Evolutionary conservation across 1,140 invertebrate species (phyloP).

Genomic region (Zophobas atratus): DNA sequence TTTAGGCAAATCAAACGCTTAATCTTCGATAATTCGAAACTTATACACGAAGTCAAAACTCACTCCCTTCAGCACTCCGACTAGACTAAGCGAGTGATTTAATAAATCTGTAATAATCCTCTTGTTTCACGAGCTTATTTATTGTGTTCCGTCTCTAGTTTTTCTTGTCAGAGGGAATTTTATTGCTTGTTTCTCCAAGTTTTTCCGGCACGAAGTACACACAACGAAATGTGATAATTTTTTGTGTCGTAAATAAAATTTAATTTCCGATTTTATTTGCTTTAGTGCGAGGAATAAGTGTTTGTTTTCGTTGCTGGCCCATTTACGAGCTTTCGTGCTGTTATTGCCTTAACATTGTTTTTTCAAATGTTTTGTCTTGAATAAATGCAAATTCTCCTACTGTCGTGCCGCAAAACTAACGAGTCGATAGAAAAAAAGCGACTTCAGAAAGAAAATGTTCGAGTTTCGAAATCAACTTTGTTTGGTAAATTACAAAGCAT

Average conservation of each 20-base stretch:
- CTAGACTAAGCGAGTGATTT: constrained; percentile 10
- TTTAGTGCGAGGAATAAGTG: not conserved
- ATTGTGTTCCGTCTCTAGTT: constrained; percentile 9
- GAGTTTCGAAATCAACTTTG: too few relatives aligned
- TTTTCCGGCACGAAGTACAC: not conserved
- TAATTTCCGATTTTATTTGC: constrained; percentile 4
- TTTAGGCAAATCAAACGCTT: too few relatives aligned
- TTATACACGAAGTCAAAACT: not conserved
- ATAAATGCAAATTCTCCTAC: too few relatives aligned
- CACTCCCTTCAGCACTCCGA: not conserved
- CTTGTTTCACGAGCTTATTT: constrained; percentile 13
- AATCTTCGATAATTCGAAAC: too few relatives aligned
- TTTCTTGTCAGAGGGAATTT: not conserved
- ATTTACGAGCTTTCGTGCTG: too few relatives aligned
- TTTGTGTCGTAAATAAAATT: not conserved
- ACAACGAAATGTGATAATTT: not conserved
- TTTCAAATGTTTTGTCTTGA: too few relatives aligned
- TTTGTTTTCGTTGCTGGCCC: too few relatives aligned
- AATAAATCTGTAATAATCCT: constrained; percentile 19
- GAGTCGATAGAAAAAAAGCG: too few relatives aligned
- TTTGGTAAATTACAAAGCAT: too few relatives aligned
- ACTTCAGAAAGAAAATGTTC: too few relatives aligned
- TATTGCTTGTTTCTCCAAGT: constrained; percentile 9
- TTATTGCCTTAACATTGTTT: too few relatives aligned
- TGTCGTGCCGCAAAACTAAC: too few relatives aligned